Conservation (phyloP, 2,888 invertebrate species). For the Pristionchus arcanus region DNA sequence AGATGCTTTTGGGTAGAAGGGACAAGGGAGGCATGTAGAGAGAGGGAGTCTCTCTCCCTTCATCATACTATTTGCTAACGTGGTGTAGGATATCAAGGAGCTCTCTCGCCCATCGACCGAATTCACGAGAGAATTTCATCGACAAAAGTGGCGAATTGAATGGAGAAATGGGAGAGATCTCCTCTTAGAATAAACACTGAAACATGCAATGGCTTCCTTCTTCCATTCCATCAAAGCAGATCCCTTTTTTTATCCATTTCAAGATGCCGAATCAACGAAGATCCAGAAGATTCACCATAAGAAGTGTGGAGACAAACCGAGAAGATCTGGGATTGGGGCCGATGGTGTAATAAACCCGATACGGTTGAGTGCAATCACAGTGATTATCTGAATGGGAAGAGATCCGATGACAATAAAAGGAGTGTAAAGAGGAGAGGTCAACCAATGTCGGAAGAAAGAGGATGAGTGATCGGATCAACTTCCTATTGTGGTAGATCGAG, state of each 20-base stretch:
- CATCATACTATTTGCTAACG: slow-evolving; percentile 38
- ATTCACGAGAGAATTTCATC: slow-evolving; percentile 26
- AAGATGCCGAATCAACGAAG: background rate
- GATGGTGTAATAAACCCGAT: slow-evolving; percentile 40
- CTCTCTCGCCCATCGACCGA: background rate
- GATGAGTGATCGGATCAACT: slow-evolving; percentile 13
- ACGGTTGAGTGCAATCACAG: slow-evolving; percentile 39
- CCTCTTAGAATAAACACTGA: slow-evolving; percentile 2
- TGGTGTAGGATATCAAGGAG: slow-evolving; percentile 49
- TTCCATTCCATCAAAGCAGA: background rate
- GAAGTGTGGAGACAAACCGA: background rate
- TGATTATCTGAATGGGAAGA: slow-evolving; percentile 35
- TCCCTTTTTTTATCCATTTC: background rate
- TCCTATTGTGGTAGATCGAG: background rate
- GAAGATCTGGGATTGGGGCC: background rate
- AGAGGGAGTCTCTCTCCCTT: background rate
- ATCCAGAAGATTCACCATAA: background rate
- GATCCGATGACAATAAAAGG: slow-evolving; percentile 23
- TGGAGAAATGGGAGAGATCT: slow-evolving; percentile 18
- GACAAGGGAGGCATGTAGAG: slow-evolving; percentile 26
- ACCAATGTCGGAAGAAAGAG: background rate
- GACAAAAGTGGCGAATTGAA: slow-evolving; percentile 37
- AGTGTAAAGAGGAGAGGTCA: slow-evolving; percentile 29
- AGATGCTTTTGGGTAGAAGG: background rate
- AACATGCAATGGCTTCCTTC: background rate